These are phyloP conservation scores for Noturus placidus DNA, from an alignment of 2,113 vertebrate species.

Conservation along the genomic window DNA sequence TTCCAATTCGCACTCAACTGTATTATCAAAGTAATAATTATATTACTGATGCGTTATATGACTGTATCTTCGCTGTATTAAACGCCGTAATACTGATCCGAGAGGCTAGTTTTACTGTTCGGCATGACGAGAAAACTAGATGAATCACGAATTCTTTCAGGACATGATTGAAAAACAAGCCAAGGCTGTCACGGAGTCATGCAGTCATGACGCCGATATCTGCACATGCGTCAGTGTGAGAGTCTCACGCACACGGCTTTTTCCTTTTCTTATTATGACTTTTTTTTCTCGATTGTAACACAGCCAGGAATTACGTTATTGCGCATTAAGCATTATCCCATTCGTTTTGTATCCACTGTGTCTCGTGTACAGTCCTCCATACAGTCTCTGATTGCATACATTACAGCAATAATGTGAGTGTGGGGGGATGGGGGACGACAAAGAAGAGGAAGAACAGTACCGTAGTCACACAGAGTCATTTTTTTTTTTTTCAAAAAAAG, in stretches of 20 bases:
- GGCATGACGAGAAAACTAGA: background rate
- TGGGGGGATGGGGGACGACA: background rate
- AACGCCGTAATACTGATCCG: background rate
- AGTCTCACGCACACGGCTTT: background rate
- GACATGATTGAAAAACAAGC: background rate
- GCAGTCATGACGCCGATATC: background rate
- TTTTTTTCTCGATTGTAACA: background rate
- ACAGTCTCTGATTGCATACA: background rate
- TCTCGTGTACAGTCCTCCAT: background rate
- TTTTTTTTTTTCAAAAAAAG: constrained; percentile 13
- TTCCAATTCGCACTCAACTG: background rate
- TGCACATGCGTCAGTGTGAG: background rate
- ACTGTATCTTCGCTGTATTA: background rate
- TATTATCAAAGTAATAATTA: background rate
- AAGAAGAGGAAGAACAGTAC: background rate
- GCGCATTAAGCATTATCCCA: background rate
- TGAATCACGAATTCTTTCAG: background rate
- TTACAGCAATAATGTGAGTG: background rate
- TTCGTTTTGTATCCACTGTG: background rate
- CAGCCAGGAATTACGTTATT: background rate
- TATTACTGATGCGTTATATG: background rate
- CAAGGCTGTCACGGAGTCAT: background rate
- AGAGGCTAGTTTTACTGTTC: background rate
- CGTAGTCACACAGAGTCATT: background rate
- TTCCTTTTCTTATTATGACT: background rate